Conservation (phyloP, 2,888 invertebrate genomes). For the Meta bourneti region DNA sequence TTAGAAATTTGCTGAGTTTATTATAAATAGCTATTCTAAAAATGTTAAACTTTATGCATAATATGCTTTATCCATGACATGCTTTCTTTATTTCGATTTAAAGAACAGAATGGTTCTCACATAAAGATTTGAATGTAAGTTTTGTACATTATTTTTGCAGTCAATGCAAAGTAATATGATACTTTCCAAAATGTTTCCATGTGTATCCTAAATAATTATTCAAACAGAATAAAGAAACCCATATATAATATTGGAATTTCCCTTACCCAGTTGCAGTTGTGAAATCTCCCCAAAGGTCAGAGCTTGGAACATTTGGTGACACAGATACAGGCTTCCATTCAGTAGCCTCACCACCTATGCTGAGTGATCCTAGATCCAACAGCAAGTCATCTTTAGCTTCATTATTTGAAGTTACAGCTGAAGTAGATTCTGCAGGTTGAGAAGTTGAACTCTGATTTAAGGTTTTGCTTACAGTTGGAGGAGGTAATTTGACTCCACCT, state of each 20-base stretch:
- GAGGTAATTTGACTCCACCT: conserved; percentile 89
- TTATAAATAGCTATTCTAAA: too few species aligned
- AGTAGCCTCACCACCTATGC: neutral
- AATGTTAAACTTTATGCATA: too few species aligned
- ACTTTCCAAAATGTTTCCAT: neutral
- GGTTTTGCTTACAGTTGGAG: conserved; percentile 89
- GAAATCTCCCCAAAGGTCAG: conserved; percentile 74
- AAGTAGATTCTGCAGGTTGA: conserved; percentile 7
- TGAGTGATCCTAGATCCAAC: conserved; percentile 62
- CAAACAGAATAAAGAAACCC: conserved; percentile 20
- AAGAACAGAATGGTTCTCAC: neutral
- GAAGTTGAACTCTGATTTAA: conserved; percentile 8
- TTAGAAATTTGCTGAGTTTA: too few species aligned
- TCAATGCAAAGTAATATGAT: neutral
- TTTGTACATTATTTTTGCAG: neutral
- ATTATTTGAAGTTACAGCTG: neutral
- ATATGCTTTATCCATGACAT: neutral
- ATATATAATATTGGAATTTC: neutral
- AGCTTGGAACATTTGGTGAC: conserved; percentile 37
- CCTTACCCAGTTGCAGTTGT: conserved; percentile 68
- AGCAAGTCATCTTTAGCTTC: conserved; percentile 42
- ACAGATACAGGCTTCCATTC: conserved; percentile 38
- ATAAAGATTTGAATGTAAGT: neutral
- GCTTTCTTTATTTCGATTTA: neutral
- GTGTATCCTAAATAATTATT: neutral